Evolutionary conservation across 1,140 invertebrate genomes (phyloP).

Genomic region (Nebria ingens): DNA sequence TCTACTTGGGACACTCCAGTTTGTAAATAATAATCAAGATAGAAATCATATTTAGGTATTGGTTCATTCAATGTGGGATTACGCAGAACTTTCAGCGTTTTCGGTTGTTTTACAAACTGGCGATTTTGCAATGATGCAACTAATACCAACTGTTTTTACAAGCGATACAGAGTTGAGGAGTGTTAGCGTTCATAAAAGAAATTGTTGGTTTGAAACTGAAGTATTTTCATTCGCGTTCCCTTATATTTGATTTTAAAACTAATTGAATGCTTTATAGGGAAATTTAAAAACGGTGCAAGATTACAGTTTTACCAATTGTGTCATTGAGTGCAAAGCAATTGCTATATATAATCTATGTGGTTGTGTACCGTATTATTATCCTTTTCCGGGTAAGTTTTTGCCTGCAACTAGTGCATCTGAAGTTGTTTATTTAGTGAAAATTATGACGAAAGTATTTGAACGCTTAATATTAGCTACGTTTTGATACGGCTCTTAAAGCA

Average conservation of each 20-base stretch:
- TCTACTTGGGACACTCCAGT: background rate
- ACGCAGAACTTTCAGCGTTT: background rate
- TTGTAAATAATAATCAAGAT: background rate
- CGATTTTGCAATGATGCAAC: background rate
- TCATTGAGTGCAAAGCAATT: background rate
- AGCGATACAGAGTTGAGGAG: background rate
- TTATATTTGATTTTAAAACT: background rate
- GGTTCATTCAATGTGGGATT: background rate
- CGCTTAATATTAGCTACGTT: too few relatives aligned
- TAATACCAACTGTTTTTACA: background rate
- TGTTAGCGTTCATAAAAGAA: background rate
- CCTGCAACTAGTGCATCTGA: background rate
- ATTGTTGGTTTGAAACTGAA: background rate
- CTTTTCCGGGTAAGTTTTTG: background rate
- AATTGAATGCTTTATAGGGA: background rate
- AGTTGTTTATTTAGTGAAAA: background rate
- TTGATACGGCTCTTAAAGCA: too few relatives aligned
- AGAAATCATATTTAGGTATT: too few relatives aligned
- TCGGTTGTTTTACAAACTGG: background rate
- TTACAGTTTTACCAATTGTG: slow-evolving; percentile 5
- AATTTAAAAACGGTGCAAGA: background rate
- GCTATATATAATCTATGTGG: background rate
- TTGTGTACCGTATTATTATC: background rate
- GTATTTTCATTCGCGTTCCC: background rate
- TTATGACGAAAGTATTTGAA: background rate